Evolutionary conservation across 1,140 invertebrate species (phyloP), one percentile per base, ranked within the genome.

Genomic region (Mercenaria mercenaria): DNA sequence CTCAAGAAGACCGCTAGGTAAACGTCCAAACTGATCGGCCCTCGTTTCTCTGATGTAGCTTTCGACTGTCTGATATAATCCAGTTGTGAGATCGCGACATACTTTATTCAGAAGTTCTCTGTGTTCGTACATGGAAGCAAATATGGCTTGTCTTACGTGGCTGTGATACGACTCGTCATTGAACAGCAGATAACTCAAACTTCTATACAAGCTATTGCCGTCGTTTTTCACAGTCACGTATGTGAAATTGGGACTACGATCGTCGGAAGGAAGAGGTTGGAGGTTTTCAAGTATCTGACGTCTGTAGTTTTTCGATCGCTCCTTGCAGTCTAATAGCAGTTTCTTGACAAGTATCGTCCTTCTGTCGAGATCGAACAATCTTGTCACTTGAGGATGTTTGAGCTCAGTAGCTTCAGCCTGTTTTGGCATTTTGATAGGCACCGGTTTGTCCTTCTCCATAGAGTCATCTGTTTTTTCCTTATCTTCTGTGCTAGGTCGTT

Each of bases 141-240:
- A 20, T 6, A 77, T n/a, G 43, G 34, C 74, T 13, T 77, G 13
- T n/a, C 74, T 37, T 43, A 77, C 41, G n/a, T 26, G 43, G 20
- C 18, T n/a, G 41, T 77, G 74, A n/a, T 77, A 77, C 4, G 11
- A 6, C 29, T 77, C 74, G 6, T 77, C 29, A 6, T 47, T 39
- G n/a, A 77, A 77, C 23, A 77, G 47, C 23, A 77, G 34, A 34
- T 77, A 77, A 47, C 74, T 77, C n/a, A 77, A 11, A 32, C 74
- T 77, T 47, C 74, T 77, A 37, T 77, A 77, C 23, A 77, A 77
- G 34, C 74, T 77, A 37, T 77, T 77, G 8, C 74, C 74, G 29
- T 77, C 74, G 69, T 74, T 74, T 37, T 74, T 32, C 23, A 37
- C n/a, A 8, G 8, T 0, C 10, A 1, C 6, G n/a, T 37, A 41